phyloP scores from a whole-genome alignment of 1,140 invertebrate species.

The Drosophila pachea region DNA sequence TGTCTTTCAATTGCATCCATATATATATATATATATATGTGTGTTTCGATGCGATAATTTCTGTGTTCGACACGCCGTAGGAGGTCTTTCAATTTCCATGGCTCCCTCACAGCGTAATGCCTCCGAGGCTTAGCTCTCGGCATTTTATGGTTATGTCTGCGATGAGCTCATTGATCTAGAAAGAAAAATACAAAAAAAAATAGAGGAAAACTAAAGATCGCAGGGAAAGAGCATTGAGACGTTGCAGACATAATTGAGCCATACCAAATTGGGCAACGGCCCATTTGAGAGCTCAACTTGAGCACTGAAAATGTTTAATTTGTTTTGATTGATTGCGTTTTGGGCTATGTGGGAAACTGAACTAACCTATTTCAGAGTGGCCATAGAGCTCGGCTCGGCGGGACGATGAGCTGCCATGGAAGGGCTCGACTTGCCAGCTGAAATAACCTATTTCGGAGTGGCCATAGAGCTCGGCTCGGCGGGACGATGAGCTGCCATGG shows the following conservation, averaged over 20 bases:
- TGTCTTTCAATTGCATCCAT: conserved; percentile 19
- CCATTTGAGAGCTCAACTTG: conserved; percentile 4
- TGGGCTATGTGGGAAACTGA: not conserved
- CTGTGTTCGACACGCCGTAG: conserved; percentile 14
- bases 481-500: not conserved
- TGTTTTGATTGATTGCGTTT: conserved; percentile 3
- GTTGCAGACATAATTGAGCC: not conserved
- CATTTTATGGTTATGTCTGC: conserved; percentile 7
- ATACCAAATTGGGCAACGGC: not conserved
- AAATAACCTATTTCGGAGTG: not conserved
- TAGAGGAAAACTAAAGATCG: not conserved
- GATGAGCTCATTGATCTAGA: conserved; percentile 28
- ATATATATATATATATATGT: too few relatives aligned
- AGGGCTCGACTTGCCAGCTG: not conserved
- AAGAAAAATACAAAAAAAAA: not conserved
- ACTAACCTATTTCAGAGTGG: not conserved
- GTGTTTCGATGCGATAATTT: conserved; percentile 23
- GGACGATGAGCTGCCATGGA: not conserved
- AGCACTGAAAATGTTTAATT: not conserved
- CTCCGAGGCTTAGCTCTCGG: conserved; percentile 3
- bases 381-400: not conserved
- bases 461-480: not conserved
- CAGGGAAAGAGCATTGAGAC: not conserved
- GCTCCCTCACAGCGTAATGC: not conserved
- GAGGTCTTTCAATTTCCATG: conserved; percentile 22